phyloP scores from a whole-genome alignment of 37 sponge, comb jelly and placozoan species.

The Cladorhizidae sp. region DNA sequence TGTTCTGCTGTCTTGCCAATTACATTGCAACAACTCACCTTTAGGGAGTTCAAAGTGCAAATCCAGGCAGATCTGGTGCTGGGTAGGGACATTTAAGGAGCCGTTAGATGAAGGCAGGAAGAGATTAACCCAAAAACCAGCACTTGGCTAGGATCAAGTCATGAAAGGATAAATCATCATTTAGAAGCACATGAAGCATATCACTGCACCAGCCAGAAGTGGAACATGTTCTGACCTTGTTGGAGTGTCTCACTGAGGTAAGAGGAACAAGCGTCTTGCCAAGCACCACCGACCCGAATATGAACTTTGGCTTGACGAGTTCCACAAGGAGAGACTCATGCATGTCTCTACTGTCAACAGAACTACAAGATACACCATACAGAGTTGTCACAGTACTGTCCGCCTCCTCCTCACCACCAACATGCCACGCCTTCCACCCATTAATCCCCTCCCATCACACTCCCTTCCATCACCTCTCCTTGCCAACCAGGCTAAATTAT shows the following conservation, averaged over 20 bases:
- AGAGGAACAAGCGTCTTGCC: conserved; percentile 37
- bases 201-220: not conserved
- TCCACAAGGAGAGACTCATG: conserved; percentile 16
- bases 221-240: conserved; percentile 31
- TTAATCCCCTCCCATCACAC: too few relatives aligned
- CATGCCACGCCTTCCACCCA: too few relatives aligned
- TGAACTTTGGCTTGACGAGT: conserved; percentile 1
- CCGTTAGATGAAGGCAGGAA: conserved; percentile 14
- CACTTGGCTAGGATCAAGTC: conserved; percentile 2
- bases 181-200: not conserved
- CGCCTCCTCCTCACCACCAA: too few relatives aligned
- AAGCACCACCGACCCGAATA: conserved; percentile 12
- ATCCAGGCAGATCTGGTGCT: conserved; percentile 37
- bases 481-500: too few relatives aligned
- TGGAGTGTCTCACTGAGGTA: conserved; percentile 41
- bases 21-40: conserved; percentile 1
- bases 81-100: conserved; percentile 12
- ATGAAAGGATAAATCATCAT: not conserved
- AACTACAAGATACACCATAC: not conserved
- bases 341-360: not conserved
- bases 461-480: too few relatives aligned
- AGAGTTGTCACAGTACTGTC: too few relatives aligned
- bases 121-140: conserved; percentile 20
- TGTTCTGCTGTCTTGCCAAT: too few relatives aligned
- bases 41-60: conserved; percentile 53